These are phyloP conservation scores for Drosophila imparisetae DNA, from an alignment of 2,888 invertebrate species.

Conservation along the genomic window DNA sequence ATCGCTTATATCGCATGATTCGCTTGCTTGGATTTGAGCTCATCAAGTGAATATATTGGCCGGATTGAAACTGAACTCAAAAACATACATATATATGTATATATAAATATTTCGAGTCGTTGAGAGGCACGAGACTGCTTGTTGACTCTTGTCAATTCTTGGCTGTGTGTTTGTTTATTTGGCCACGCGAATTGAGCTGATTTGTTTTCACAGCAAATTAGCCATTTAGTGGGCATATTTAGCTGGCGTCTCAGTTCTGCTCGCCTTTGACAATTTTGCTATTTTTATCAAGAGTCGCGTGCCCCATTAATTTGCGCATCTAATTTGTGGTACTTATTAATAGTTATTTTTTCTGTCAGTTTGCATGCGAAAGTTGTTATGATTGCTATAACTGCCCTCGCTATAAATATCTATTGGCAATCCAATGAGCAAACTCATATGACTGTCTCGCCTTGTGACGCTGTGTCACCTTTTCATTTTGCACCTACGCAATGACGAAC, in stretches of 20 bases:
- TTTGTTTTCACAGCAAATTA: conserved; percentile 43
- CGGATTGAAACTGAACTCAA: neutral
- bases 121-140: conserved; percentile 24
- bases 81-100: neutral
- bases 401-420: conserved; percentile 7
- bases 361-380: neutral
- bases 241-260: neutral
- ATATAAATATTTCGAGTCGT: neutral
- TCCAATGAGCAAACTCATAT: conserved; percentile 41
- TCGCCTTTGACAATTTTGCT: neutral
- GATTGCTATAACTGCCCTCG: conserved; percentile 31
- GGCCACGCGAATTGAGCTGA: neutral
- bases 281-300: conserved; percentile 45
- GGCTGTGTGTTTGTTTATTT: conserved; percentile 7
- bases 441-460: conserved; percentile 58
- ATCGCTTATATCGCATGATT: neutral
- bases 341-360: neutral
- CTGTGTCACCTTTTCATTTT: conserved; percentile 35
- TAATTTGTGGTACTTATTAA: neutral
- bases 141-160: neutral
- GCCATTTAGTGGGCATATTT: conserved; percentile 5
- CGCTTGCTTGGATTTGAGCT: neutral
- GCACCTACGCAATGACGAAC: conserved; percentile 67
- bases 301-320: conserved; percentile 30
- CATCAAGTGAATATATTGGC: neutral